Evolutionary conservation across 2,888 invertebrate genomes (phyloP).

Genomic region (Plemyria rubiginata): DNA sequence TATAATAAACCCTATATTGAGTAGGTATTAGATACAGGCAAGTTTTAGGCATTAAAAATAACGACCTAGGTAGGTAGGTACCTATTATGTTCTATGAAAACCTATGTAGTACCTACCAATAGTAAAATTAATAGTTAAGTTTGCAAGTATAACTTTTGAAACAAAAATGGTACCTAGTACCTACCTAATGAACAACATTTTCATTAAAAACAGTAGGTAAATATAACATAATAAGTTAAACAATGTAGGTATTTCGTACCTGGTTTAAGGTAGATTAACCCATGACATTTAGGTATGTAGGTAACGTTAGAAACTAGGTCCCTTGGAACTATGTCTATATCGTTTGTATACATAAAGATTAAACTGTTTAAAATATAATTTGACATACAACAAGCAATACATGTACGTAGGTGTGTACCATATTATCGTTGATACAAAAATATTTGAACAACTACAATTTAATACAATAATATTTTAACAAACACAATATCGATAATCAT

Average conservation of each 20-base stretch:
- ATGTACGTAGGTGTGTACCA: slow-evolving; percentile 33
- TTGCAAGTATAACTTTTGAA: background rate
- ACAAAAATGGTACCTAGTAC: background rate
- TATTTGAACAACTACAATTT: too few species aligned
- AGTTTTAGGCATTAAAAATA: slow-evolving; percentile 73
- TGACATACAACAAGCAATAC: slow-evolving; percentile 56
- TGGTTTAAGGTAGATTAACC: slow-evolving; percentile 39
- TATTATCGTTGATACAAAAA: background rate
- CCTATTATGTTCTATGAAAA: background rate
- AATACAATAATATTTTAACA: background rate
- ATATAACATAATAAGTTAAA: slow-evolving; percentile 20
- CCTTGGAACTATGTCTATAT: slow-evolving; percentile 33
- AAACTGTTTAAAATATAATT: slow-evolving; percentile 33
- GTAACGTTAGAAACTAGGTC: slow-evolving; percentile 45
- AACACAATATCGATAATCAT: background rate
- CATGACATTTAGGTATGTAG: slow-evolving; percentile 73
- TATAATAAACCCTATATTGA: slow-evolving; percentile 63
- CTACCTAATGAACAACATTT: background rate
- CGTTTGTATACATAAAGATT: background rate
- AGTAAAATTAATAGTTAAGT: background rate
- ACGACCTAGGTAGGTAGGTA: background rate
- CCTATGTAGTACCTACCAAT: background rate
- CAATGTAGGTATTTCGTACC: background rate
- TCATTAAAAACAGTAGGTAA: slow-evolving; percentile 2
- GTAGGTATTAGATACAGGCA: slow-evolving; percentile 68